Evolutionary conservation across 2,797 vertebrate species (phyloP).

Genomic region (Eospalax fontanierii): DNA sequence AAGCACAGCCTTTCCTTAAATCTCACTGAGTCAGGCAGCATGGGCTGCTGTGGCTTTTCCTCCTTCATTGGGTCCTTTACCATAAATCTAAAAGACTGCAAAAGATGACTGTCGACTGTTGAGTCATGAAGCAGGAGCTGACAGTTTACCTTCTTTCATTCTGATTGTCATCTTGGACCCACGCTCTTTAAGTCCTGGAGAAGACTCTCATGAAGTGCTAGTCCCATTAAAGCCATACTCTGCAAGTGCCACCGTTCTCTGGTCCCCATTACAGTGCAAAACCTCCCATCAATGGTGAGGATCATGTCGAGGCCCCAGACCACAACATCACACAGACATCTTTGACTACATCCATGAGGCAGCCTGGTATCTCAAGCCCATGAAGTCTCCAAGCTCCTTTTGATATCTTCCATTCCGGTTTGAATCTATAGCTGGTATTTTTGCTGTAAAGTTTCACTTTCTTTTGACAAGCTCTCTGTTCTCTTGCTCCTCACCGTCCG

Average conservation of each 20-base stretch:
- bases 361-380: conserved; percentile 12
- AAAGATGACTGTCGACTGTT: neutral
- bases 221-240: neutral
- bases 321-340: neutral
- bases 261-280: neutral
- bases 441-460: conserved; percentile 3
- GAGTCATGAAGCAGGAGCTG: neutral
- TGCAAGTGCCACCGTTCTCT: neutral
- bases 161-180: neutral
- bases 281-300: neutral
- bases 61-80: neutral
- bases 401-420: neutral
- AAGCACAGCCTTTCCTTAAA: neutral
- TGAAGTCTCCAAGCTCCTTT: neutral
- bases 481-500: neutral
- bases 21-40: neutral
- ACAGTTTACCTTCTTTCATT: neutral
- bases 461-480: neutral
- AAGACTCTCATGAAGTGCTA: neutral
- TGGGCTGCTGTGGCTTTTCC: neutral
- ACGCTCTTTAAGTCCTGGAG: neutral
- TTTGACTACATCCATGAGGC: neutral
- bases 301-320: neutral
- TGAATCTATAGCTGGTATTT: neutral
- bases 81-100: neutral